Conservation (phyloP, 2,797 vertebrate genomes). For the Ispidina picta region DNA sequence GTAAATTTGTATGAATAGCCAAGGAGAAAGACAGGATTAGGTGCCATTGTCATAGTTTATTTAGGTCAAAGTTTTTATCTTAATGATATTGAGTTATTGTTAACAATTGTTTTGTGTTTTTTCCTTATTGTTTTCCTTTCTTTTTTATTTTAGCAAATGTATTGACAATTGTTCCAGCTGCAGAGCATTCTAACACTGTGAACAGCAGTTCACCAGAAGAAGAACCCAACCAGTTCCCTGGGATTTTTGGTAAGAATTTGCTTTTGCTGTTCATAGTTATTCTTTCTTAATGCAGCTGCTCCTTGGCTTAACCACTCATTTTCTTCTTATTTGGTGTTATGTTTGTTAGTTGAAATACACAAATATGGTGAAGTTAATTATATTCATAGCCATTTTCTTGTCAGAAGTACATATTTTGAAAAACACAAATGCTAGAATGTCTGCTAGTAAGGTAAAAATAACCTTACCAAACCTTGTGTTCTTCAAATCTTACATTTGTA, state of each 20-base stretch:
- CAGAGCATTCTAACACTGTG: not conserved
- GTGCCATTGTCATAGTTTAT: not conserved
- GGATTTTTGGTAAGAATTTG: constrained; percentile 14
- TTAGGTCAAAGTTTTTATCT: not conserved
- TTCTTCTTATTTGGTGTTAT: not conserved
- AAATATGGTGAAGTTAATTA: not conserved
- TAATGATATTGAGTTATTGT: not conserved
- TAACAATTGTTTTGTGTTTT: not conserved
- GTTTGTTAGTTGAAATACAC: not conserved
- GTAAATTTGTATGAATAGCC: not conserved
- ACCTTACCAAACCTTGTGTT: not conserved
- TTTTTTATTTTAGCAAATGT: not conserved
- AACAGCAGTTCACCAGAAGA: not conserved
- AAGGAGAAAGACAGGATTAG: not conserved
- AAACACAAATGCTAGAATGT: not conserved
- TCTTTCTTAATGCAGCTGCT: not conserved
- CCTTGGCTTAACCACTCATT: not conserved
- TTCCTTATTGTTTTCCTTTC: not conserved
- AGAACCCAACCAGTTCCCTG: not conserved
- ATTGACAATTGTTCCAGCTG: not conserved
- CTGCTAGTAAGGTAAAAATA: not conserved
- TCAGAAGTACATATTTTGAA: not conserved
- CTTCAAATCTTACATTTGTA: not conserved
- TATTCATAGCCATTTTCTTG: not conserved
- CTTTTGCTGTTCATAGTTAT: not conserved